Evolutionary conservation across 64 coral and sea anemone genomes (phyloP).

Genomic region (Astreopora myriophthalma): DNA sequence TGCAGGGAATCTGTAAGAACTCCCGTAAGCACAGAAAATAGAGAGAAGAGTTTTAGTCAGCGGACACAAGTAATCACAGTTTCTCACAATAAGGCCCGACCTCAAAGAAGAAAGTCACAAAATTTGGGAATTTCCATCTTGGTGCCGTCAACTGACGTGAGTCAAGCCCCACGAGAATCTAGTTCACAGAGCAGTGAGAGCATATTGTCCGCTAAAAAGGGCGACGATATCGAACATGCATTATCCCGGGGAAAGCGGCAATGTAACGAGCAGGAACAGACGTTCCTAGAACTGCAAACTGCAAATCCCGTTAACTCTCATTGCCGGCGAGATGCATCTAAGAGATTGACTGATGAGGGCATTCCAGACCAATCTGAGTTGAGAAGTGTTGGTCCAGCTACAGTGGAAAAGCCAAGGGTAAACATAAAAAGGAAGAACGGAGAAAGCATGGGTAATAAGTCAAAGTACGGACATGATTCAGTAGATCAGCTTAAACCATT

Average conservation of each 20-base stretch:
- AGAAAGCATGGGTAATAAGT: background rate
- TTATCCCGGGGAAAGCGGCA: background rate
- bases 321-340: background rate
- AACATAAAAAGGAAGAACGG: background rate
- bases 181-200: background rate
- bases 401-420: background rate
- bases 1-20: background rate
- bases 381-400: background rate
- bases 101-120: background rate
- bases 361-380: background rate
- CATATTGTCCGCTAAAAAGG: background rate
- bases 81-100: background rate
- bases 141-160: background rate
- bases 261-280: background rate
- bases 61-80: background rate
- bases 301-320: background rate
- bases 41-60: background rate
- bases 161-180: background rate
- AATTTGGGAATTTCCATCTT: background rate
- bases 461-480: background rate
- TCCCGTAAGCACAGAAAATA: background rate
- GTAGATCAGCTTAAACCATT: background rate
- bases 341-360: background rate
- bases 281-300: background rate
- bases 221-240: background rate